Base-by-base conservation (phyloP, 2,888 invertebrate species). In the Limnephilus marmoratus region DNA sequence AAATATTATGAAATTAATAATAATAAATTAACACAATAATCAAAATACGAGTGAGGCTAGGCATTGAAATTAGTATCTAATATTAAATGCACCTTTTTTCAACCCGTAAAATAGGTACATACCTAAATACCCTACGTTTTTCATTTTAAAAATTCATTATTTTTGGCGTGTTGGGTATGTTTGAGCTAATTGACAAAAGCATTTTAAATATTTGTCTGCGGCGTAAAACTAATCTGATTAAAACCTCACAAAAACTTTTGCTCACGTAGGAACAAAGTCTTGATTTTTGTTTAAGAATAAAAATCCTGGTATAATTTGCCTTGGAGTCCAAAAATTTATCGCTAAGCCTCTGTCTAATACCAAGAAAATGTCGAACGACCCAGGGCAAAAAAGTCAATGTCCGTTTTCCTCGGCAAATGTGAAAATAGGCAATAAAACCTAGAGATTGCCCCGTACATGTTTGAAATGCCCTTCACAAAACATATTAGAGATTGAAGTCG, bases 401-500 rank as follows among this genome's bases (percentile, higher is more conserved):
- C 86, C 45, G 29, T 45, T n/a, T 49, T 29, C 49, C n/a, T n/a
- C 86, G 13, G 41, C 34, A 41, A 45, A 86, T 86, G 49, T 37
- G 86, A 49, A 86, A 86, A 86, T 86, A 45, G 49, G 86, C 86
- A 86, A 86, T 86, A 86, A 49, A 68, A 49, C 49, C 45, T 29
- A 37, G 45, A 34, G 85, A 86, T 86, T 86, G 49, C 45, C 45
- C 24, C n/a, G 18, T 7, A 86, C 49, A 37, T 29, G 49, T 29
- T 86, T 86, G 86, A 86, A 45, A 86, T 86, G 37, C 45, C 15
- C 86, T 86, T 86, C 86, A 86, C 45, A 45, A 37, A 86, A 86
- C 49, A 49, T 83, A 83, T 86, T 45, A 86, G 29, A 15, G 45
- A 86, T 45, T 29, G 86, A 13, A 83, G 45, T 24, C n/a, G 7